A percentile compares a stretch with the other conserved stretches of the same genome.
These are phyloP conservation scores for Rhynchophorus ferrugineus DNA, from an alignment of 1,140 invertebrate genomes.

Conservation along the genomic window DNA sequence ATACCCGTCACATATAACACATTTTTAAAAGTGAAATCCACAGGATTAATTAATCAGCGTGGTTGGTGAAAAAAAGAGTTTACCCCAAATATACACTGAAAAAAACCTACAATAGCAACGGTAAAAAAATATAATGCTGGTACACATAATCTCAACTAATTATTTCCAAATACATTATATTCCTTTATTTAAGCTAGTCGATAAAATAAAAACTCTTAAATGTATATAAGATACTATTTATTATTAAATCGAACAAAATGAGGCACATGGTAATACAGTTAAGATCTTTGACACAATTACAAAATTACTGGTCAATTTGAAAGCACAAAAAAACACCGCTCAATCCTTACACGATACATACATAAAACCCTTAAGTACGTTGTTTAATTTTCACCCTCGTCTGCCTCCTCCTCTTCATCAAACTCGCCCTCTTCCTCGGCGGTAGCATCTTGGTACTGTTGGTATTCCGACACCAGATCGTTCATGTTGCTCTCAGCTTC, in stretches of 20 bases:
- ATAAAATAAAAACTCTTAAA: too few species aligned
- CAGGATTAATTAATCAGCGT: too few species aligned
- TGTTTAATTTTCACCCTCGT: slow-evolving; percentile 45
- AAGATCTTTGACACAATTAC: neutral
- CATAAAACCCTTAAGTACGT: neutral
- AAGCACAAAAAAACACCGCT: neutral
- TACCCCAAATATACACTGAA: too few species aligned
- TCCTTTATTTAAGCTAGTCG: too few species aligned
- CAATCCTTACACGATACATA: neutral
- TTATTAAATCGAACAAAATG: neutral
- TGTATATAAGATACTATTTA: too few species aligned
- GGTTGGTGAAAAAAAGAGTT: too few species aligned
- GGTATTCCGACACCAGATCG: slow-evolving; percentile 82
- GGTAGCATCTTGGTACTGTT: slow-evolving; percentile 84
- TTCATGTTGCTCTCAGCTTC: slow-evolving; percentile 80
- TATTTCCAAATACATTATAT: too few species aligned
- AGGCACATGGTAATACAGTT: neutral
- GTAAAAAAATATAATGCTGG: too few species aligned
- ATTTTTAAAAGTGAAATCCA: too few species aligned
- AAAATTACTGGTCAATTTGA: neutral
- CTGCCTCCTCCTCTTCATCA: slow-evolving; percentile 62
- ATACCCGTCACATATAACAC: too few species aligned
- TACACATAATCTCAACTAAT: too few species aligned
- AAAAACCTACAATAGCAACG: too few species aligned
- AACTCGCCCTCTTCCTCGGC: slow-evolving; percentile 73